Base-by-base conservation (phyloP, 2,113 vertebrate genomes). In the Clarias batrachus region DNA sequence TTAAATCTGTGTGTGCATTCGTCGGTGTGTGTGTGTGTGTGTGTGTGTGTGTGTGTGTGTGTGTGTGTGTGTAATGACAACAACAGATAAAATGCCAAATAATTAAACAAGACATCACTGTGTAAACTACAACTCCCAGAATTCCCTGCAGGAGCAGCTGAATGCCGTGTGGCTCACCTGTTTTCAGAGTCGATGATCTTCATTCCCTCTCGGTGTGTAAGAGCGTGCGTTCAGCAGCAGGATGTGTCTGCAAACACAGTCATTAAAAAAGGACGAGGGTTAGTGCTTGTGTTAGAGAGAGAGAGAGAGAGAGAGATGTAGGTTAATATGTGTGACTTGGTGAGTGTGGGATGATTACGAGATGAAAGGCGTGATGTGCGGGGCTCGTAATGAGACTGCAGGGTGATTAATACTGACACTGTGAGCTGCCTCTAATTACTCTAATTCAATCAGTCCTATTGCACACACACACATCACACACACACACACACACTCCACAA, bases 341-440 rank as follows among this genome's bases (percentile, higher is more conserved):
- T 86, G 78, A 83, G 85, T 81, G 87, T 82, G 73, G 81, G 82
- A 80, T 88, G 85, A 88, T 90, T 86, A 89, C 23, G 80, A 87
- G 89, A 91, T 91, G 90, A 91, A 90, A 88, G 89, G 82, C 41
- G 62, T 83, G 86, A 87, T 89, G 87, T 85, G 88, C 80, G 65
- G 60, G 68, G 54, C 78, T 79, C 79, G 71, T 92, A 92, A 92
- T 91, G 90, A 92, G 90, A 89, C 89, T 88, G 86, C 88, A 87
- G 85, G 88, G 91, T 91, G 90, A 91, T 92, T 92, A 91, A 91
- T 86, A 88, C 87, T 90, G 89, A 85, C 89, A 90, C 89, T 89
- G 87, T 86, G 89, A 89, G 89, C 89, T 88, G 87, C 84, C 83
- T 87, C 90, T 91, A 91, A 91, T 91, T 91, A 91, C 89, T 90